Base-by-base conservation (phyloP, 2,797 vertebrate species). In the Xyrichtys novacula region DNA sequence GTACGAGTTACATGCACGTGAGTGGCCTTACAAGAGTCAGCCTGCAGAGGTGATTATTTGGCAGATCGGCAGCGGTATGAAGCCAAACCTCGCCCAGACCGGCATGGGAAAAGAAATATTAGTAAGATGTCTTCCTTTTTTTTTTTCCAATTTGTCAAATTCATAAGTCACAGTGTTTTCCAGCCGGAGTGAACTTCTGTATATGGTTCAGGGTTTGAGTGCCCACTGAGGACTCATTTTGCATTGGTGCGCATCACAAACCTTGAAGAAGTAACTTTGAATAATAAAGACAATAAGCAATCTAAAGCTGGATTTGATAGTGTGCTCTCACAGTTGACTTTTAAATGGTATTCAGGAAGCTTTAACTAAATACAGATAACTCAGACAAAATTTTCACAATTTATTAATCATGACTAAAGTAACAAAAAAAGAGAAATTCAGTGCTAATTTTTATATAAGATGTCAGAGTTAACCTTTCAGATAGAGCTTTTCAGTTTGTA, bases 11-110 rank as follows among this genome's bases (percentile, higher is more conserved):
- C 98, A 99, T 0, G 97, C 97, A 3, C 95, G 97, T 68, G 98
- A 99, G 81, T 99, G 97, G 98, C 98, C 98, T 89, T 99, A 98
- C 94, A 98, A 99, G 94, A 98, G 94, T 3, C 98, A 99, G 79
- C 97, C 98, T 3, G 96, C 98, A 0, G 98, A 99, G 92, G 97
- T 97, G 40, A 98, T 99, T 70, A 97, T 99, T 84, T 99, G 98
- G 98, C 98, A 99, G 88, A 96, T 98, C 70, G 97, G 97, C 58
- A 94, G 95, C 15, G 98, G 98, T 71, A 95, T 97, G 95, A 99
- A 98, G 87, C 98, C 98, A 78, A 98, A 96, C 93, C 97, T 99
- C 71, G 95, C 95, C 87, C 98, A 98, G 90, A 96, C 97, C 0
- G 97, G 98, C 82, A 97, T 98, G 95, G 97, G 96, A 74, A 99